phyloP scores from a whole-genome alignment of 2,797 vertebrate genomes.

The Arremon brunneinucha region DNA sequence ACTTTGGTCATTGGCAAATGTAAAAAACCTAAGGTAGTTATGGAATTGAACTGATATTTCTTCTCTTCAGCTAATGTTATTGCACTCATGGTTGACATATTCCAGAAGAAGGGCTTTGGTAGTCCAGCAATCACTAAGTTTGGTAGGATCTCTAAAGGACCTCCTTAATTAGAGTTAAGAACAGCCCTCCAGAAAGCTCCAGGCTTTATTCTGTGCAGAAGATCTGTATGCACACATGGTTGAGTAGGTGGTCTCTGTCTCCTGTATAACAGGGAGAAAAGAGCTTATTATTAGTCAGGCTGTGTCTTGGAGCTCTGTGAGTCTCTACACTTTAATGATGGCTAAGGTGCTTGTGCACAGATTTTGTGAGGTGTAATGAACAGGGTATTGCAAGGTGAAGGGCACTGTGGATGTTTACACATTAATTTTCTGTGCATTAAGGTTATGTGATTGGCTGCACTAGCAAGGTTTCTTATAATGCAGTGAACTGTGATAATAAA shows the following conservation, averaged over 20 bases:
- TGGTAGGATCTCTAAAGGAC: background rate
- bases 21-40: background rate
- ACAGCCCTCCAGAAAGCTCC: background rate
- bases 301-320: background rate
- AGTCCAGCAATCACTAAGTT: background rate
- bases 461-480: background rate
- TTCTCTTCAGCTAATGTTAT: background rate
- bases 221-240: accelerated
- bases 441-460: background rate
- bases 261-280: background rate
- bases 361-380: background rate
- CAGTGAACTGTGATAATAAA: background rate
- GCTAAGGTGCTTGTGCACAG: background rate
- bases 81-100: background rate
- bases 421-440: background rate
- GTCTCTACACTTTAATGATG: background rate
- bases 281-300: background rate
- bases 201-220: background rate
- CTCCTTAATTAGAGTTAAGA: background rate
- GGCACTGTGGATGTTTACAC: background rate
- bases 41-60: background rate
- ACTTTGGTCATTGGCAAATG: background rate
- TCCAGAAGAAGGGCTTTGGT: background rate
- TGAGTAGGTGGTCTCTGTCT: background rate
- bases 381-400: background rate